Evolutionary conservation across 2,888 invertebrate species (phyloP).

Genomic region (Glaucopsyche alexis): DNA sequence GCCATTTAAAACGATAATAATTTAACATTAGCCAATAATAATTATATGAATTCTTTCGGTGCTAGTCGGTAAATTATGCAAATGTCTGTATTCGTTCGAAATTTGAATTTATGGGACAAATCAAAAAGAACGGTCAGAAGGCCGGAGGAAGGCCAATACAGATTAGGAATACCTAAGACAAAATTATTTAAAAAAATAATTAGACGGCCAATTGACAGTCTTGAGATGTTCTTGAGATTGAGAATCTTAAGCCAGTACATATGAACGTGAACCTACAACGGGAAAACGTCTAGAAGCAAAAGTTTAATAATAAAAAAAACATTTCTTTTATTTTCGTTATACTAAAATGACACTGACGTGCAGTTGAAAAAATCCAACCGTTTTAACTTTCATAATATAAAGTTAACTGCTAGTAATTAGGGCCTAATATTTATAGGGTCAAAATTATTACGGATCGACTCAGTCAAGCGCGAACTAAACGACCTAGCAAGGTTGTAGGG

Average conservation of each 20-base stretch:
- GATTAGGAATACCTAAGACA: too few relatives aligned
- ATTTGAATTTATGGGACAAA: conserved; percentile 51
- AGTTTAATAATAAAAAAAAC: too few relatives aligned
- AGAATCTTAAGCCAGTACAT: too few relatives aligned
- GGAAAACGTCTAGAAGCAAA: too few relatives aligned
- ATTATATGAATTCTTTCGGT: conserved; percentile 51
- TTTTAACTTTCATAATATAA: background rate
- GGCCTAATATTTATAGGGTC: background rate
- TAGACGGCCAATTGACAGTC: too few relatives aligned
- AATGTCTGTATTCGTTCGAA: conserved; percentile 52
- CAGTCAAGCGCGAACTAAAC: conserved; percentile 49
- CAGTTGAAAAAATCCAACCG: background rate
- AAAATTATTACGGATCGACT: conserved; percentile 35
- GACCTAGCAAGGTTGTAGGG: conserved; percentile 54
- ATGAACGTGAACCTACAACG: too few relatives aligned
- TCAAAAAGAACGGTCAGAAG: conserved; percentile 48
- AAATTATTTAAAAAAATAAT: background rate
- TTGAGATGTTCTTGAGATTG: too few relatives aligned
- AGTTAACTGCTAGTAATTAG: background rate
- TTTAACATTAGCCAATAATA: conserved; percentile 48
- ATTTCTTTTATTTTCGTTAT: too few relatives aligned
- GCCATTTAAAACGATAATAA: conserved; percentile 56
- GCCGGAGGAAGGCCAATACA: background rate
- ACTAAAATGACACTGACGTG: background rate
- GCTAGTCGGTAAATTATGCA: conserved; percentile 64